These are phyloP conservation scores for Thymelicus sylvestris DNA, from an alignment of 2,888 invertebrate species.

Conservation along the genomic window DNA sequence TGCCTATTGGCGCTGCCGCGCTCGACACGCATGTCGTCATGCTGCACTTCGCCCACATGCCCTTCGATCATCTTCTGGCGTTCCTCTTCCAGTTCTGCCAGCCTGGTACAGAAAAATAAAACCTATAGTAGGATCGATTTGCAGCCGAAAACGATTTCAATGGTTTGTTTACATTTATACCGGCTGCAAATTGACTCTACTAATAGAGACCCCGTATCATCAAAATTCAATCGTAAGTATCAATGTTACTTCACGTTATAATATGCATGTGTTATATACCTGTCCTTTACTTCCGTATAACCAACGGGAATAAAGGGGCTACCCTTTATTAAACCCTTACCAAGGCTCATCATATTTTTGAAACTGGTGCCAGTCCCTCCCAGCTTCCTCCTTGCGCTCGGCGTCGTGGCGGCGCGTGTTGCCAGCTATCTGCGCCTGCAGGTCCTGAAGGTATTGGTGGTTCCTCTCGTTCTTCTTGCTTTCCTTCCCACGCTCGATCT, in stretches of 20 bases:
- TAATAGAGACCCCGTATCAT: too few species aligned
- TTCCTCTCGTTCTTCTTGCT: conserved; percentile 80
- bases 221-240: too few species aligned
- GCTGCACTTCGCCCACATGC: conserved; percentile 82
- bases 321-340: conserved; percentile 48
- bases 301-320: too few species aligned
- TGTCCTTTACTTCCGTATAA: too few species aligned
- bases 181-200: too few species aligned
- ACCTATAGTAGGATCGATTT: too few species aligned
- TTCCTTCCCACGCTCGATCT: conserved; percentile 84
- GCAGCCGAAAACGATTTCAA: too few species aligned
- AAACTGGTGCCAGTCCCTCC: conserved; percentile 52
- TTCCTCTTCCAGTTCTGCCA: conserved; percentile 81
- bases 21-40: conserved; percentile 67
- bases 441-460: conserved; percentile 81
- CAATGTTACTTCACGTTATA: too few species aligned
- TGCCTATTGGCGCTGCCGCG: conserved; percentile 43
- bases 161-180: too few species aligned
- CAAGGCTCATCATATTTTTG: conserved; percentile 55
- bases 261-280: too few species aligned
- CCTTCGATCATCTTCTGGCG: conserved; percentile 81
- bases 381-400: conserved; percentile 50
- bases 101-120: conserved; percentile 57
- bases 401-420: conserved; percentile 57
- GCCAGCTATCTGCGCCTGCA: conserved; percentile 79